Conservation (phyloP, 1,140 invertebrate species). For the Metopolophium dirhodum region DNA sequence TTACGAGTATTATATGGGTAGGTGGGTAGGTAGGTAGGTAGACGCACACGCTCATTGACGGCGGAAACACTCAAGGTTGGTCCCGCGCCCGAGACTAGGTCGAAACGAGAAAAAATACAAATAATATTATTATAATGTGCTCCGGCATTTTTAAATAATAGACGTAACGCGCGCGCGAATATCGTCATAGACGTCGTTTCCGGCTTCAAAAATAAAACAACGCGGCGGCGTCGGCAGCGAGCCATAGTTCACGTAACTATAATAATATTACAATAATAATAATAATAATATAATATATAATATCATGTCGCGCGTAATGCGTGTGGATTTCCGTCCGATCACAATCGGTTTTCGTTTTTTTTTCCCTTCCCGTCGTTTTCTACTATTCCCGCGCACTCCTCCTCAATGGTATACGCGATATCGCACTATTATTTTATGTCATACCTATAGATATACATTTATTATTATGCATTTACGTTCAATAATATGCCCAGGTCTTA, state of each 20-base stretch:
- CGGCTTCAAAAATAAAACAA: background rate
- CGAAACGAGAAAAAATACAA: background rate
- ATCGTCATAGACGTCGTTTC: background rate
- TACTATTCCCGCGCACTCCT: background rate
- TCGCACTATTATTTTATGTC: no score
- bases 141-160: background rate
- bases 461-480: background rate
- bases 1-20: no score
- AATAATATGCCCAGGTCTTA: background rate
- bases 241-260: no score
- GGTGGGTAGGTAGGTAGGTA: no score
- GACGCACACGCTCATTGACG: constrained; percentile 15
- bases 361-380: background rate
- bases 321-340: background rate
- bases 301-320: background rate
- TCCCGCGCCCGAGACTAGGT: constrained; percentile 32
- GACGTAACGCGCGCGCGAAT: constrained; percentile 4
- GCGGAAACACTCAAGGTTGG: constrained; percentile 31
- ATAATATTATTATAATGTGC: background rate
- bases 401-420: background rate
- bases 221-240: background rate
- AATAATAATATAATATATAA: background rate
- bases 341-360: background rate
- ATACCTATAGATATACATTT: background rate
- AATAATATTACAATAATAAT: background rate